These are phyloP conservation scores for Chaetura pelagica DNA, from an alignment of 2,113 vertebrate species.

Conservation along the genomic window DNA sequence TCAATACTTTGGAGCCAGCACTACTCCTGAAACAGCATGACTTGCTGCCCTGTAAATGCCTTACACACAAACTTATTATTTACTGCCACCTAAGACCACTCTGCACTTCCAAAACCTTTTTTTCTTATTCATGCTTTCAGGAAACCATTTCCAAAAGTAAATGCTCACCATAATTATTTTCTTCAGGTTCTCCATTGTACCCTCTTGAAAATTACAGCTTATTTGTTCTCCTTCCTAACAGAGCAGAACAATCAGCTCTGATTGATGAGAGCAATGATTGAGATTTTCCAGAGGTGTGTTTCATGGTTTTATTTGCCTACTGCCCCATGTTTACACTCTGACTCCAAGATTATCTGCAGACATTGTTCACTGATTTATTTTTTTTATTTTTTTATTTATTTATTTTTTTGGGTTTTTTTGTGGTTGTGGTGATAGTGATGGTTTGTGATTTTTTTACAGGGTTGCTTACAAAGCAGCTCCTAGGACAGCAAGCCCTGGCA, in stretches of 20 bases:
- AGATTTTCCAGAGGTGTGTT: background rate
- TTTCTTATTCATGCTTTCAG: background rate
- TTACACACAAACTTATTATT: background rate
- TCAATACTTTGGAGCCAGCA: fast-evolving
- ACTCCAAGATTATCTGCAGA: constrained; percentile 41
- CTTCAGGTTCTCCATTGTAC: background rate
- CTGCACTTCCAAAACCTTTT: background rate
- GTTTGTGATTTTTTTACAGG: background rate
- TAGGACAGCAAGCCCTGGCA: constrained; percentile 24
- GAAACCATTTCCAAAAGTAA: background rate
- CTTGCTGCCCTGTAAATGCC: background rate
- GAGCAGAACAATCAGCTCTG: background rate
- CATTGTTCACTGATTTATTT: background rate
- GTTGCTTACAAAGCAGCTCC: constrained; percentile 36
- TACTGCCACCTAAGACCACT: background rate
- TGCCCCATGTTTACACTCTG: constrained; percentile 4
- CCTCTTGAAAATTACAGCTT: background rate
- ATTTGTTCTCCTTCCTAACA: background rate
- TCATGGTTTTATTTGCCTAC: constrained; percentile 24
- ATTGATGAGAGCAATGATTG: background rate
- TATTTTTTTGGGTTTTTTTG: background rate
- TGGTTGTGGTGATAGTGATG: background rate
- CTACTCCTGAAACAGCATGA: background rate
- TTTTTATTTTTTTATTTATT: no score
- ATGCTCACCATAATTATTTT: background rate